Evolutionary conservation across 2,888 invertebrate species (phyloP), one percentile per base, ranked within the genome.

Genomic region (Timema cristinae): DNA sequence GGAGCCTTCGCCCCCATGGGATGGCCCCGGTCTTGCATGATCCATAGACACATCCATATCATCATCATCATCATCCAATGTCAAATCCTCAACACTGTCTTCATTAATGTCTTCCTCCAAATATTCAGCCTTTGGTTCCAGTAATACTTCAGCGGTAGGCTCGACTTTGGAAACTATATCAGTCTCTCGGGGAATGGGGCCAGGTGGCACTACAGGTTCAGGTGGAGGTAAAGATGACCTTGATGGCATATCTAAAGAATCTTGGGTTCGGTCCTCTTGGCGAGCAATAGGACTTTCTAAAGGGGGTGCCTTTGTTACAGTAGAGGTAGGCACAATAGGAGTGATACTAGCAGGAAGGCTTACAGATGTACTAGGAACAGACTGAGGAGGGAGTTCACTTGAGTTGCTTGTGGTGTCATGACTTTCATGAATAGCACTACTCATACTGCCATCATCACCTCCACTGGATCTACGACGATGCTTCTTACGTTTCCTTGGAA

Each of bases 51-150:
- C 89, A 77, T 90, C 89, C 82, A 88, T 87, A 80, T 90, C 88
- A 79, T 83, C 83, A 82, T 84, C 82, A 75, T 94, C 93, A 81
- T 94, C 92, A 69, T 79, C 92, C 74, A 92, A 84, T 76, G 93
- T 93, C 82, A 94, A 88, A 83, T 94, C 93, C 84, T 94, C 94
- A 79, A 93, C 91, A 79, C 89, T 90, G 80, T 91, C 91, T 78
- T 90, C 90, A 79, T 88, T 87, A 80, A 83, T 82, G 76, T 85
- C 84, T 78, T 90, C 90, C 75, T 90, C 90, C 78, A 88, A 85
- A 82, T 89, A 90, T 85, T 91, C 90, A 84, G 89, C 87, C 86
- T 91, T 90, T 83, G 90, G 90, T 85, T 90, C 90, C 80, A 90
- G 83, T 48, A 90, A 83, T 66, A 74, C 68, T 74, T 74, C 74